Evolutionary conservation across 2,888 invertebrate genomes (phyloP), one percentile per base, ranked within the genome.

Genomic region (Hirtodrosophila histrioides): DNA sequence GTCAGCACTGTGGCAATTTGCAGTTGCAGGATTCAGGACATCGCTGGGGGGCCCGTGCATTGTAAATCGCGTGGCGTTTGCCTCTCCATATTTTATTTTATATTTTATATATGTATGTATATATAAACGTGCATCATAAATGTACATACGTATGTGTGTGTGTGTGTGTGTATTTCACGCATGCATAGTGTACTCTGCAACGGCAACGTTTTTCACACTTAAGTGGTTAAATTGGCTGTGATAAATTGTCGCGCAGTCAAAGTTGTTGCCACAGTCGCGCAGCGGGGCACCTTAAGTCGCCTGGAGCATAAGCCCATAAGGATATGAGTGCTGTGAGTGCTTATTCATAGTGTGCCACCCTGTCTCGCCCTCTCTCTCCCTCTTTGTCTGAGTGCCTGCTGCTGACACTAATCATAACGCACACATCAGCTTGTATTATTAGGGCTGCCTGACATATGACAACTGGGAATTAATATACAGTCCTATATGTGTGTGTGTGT

Each of bases 221-320:
- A 87, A 88, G 82, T 84, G 85, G 85, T 88, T 88, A 87, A 87
- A 87, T 87, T 86, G 86, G 84, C 85, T 84, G 87, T 84, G 88
- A 87, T 87, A 86, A 87, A 88, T 88, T 88, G 87, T 78, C 82
- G 82, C 78, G 63, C 76, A 69, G 78, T 80, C 71, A 80, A 77
- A 83, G 85, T 75, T 74, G 72, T 60, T 83, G 83, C 71, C 75
- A 65, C 70, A 49, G 45, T 48, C 60, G 50, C 58, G 56, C 82
- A 62, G 79, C 65, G 78, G 77, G 78, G 67, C 80, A 80, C 85
- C 82, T 82, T 80, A 69, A 84, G 82, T 82, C 73, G 57, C 63
- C 53, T 56, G 67, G 48, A 50, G 56, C 64, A 75, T 69, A 76
- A 75, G 75, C 75, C 70, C 79, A 62, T 60, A 69, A 69, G 79